A percentile compares a stretch with the other conserved stretches of the same genome.
phyloP scores from a whole-genome alignment of 2,888 invertebrate species.

The Congeria kusceri region DNA sequence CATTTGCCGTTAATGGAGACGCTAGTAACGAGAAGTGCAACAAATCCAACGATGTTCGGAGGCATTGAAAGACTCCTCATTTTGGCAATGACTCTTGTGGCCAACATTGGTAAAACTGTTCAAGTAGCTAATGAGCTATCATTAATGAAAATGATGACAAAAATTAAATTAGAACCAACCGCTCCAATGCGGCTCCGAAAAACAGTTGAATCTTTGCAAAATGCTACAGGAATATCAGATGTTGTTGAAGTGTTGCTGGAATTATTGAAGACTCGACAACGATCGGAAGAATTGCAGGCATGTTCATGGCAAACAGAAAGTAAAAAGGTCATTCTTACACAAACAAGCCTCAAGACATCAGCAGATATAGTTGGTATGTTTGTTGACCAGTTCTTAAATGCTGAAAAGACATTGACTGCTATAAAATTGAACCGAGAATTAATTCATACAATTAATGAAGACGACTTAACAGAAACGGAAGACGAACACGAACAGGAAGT shows the following conservation, averaged over 20 bases:
- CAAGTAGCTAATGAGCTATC: constrained; percentile 38
- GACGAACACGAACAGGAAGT: constrained; percentile 21
- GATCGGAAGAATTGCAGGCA: constrained; percentile 42
- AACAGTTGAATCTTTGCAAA: constrained; percentile 39
- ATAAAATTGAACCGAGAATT: background rate
- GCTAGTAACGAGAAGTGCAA: constrained; percentile 21
- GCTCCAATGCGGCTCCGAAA: constrained; percentile 54
- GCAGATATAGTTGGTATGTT: background rate
- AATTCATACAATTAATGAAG: background rate
- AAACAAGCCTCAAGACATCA: background rate
- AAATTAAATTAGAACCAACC: constrained; percentile 32
- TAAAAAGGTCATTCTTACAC: background rate
- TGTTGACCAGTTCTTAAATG: constrained; percentile 8
- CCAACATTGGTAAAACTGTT: constrained; percentile 68
- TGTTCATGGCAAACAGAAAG: constrained; percentile 53
- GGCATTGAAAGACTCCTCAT: constrained; percentile 70
- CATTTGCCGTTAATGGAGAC: constrained; percentile 43
- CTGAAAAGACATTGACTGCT: constrained; percentile 22
- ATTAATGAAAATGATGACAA: constrained; percentile 55
- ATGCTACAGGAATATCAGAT: constrained; percentile 53
- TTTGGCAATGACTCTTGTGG: constrained; percentile 61
- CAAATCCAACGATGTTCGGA: constrained; percentile 21
- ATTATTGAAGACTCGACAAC: constrained; percentile 48
- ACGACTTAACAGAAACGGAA: constrained; percentile 1
- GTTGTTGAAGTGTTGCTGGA: constrained; percentile 38